A percentile compares a stretch with the other conserved stretches of the same genome.
These are phyloP conservation scores for Tillus elongatus DNA, from an alignment of 2,888 invertebrate genomes.

Conservation along the genomic window DNA sequence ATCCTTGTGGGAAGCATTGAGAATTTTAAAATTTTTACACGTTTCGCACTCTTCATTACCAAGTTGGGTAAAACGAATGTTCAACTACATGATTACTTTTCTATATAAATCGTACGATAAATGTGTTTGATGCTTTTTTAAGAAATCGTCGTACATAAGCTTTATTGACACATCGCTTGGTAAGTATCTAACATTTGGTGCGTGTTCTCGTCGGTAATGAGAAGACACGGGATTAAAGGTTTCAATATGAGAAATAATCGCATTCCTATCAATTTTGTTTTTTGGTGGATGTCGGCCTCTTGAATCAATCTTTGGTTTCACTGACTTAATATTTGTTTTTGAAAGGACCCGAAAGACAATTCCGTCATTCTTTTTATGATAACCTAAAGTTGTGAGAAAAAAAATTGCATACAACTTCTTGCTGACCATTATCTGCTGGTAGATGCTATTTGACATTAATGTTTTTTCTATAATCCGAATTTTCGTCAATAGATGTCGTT, in stretches of 20 bases:
- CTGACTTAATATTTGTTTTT: not conserved
- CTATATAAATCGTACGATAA: not conserved
- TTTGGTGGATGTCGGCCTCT: too few species aligned
- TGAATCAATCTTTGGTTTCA: not conserved
- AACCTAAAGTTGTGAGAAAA: not conserved
- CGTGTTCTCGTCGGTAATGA: slow-evolving; percentile 20
- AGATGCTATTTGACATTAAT: not conserved
- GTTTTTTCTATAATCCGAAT: not conserved
- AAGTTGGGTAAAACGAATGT: not conserved
- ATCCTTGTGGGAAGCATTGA: not conserved
- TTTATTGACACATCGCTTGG: slow-evolving; percentile 18
- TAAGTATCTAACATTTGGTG: slow-evolving; percentile 18
- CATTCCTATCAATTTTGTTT: not conserved
- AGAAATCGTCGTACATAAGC: too few species aligned
- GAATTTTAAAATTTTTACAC: slow-evolving; percentile 8
- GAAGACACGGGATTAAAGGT: slow-evolving; percentile 16
- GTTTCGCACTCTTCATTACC: not conserved
- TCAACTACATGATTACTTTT: not conserved
- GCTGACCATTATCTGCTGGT: too few species aligned
- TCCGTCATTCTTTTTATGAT: not conserved
- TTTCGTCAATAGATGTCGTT: not conserved
- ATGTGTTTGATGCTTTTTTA: too few species aligned
- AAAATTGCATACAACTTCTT: not conserved
- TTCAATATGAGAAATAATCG: slow-evolving; percentile 16
- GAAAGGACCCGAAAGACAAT: too few species aligned